phyloP scores from a whole-genome alignment of 2,113 vertebrate genomes.

The Menura novaehollandiae region DNA sequence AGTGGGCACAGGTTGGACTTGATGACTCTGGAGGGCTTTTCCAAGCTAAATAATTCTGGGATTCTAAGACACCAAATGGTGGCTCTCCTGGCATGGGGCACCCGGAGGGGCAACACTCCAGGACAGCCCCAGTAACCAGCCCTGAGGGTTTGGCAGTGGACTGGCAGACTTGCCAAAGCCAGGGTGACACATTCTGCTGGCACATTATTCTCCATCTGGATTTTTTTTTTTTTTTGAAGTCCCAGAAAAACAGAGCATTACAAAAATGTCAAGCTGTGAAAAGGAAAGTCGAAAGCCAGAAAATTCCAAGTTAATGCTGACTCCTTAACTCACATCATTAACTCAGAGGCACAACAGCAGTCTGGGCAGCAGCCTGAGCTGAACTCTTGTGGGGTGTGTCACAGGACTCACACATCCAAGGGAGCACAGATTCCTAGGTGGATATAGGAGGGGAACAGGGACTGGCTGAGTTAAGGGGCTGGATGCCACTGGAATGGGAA shows the following conservation, averaged over 20 bases:
- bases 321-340: conserved; percentile 55
- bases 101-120: background rate
- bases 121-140: background rate
- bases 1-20: fast-evolving
- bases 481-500: background rate
- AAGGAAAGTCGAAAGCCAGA: conserved; percentile 38
- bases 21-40: background rate
- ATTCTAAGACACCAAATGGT: background rate
- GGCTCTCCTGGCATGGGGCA: background rate
- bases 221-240: background rate
- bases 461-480: background rate
- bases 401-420: fast-evolving
- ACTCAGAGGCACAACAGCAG: background rate
- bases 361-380: conserved; percentile 26
- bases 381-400: background rate
- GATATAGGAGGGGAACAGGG: background rate
- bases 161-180: background rate
- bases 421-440: background rate
- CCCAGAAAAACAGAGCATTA: conserved; percentile 36
- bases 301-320: conserved; percentile 33
- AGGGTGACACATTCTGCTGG: background rate
- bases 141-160: background rate
- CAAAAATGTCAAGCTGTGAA: conserved; percentile 42
- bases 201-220: background rate
- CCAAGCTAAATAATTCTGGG: background rate